Evolutionary conservation across 2,888 invertebrate genomes (phyloP).

Genomic region (Anthrax anthrax): DNA sequence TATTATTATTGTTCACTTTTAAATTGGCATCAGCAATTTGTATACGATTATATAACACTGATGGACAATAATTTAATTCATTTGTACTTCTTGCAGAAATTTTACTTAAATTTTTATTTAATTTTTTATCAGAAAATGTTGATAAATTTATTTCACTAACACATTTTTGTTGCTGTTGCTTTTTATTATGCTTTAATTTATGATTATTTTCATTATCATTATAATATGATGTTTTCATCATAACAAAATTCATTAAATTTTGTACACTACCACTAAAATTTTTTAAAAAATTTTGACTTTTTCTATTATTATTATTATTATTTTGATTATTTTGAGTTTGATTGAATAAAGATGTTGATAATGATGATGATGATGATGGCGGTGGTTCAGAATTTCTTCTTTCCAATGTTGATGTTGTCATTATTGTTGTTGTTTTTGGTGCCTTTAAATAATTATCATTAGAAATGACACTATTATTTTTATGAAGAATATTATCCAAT

Average conservation of each 20-base stretch:
- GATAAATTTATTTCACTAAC: constrained; percentile 12
- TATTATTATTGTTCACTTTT: not conserved
- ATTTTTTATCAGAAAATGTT: constrained; percentile 2
- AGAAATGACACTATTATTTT: constrained; percentile 1
- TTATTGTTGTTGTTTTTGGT: too few species aligned
- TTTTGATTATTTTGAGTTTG: too few species aligned
- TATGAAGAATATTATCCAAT: constrained; percentile 11
- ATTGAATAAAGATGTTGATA: not conserved
- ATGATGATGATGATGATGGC: not conserved
- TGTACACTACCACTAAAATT: constrained; percentile 11
- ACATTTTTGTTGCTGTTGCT: constrained; percentile 6
- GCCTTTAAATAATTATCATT: not conserved
- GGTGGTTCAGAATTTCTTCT: not conserved
- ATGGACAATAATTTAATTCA: constrained; percentile 12
- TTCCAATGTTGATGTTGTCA: not conserved
- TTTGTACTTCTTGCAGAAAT: not conserved
- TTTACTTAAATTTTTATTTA: constrained; percentile 2
- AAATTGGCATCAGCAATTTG: not conserved
- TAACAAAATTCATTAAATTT: constrained; percentile 7
- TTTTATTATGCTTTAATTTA: not conserved
- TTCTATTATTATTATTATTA: not conserved
- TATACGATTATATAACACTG: constrained; percentile 11
- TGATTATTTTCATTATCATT: not conserved
- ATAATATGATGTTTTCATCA: not conserved
- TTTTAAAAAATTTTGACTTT: constrained; percentile 3